phyloP scores from a whole-genome alignment of 2,888 invertebrate genomes.

The Melolontha melolontha region DNA sequence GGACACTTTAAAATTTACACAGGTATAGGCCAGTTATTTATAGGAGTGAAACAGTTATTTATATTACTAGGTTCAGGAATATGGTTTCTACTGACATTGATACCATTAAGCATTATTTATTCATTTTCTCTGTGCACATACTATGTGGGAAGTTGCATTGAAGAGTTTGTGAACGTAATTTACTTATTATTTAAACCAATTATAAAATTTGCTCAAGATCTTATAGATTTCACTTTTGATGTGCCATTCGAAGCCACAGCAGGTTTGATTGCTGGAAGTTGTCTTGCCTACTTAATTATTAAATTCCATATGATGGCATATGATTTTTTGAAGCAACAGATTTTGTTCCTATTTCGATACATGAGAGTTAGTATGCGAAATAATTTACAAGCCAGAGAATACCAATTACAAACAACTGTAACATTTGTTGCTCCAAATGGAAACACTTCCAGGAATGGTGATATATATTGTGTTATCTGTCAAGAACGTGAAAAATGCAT shows the following conservation, averaged over 20 bases:
- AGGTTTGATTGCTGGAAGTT: slow-evolving; percentile 54
- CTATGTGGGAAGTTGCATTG: slow-evolving; percentile 45
- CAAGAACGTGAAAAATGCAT: slow-evolving; percentile 71
- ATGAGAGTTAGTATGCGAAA: background rate
- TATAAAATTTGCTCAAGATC: slow-evolving; percentile 38
- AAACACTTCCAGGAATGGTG: slow-evolving; percentile 46
- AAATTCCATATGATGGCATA: slow-evolving; percentile 54
- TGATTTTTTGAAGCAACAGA: slow-evolving; percentile 45
- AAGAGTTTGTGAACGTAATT: slow-evolving; percentile 40
- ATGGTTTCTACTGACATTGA: slow-evolving; percentile 56
- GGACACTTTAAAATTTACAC: slow-evolving; percentile 40
- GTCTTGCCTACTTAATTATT: slow-evolving; percentile 54
- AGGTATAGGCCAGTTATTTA: slow-evolving; percentile 47
- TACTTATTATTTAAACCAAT: slow-evolving; percentile 22
- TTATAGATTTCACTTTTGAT: slow-evolving; percentile 56
- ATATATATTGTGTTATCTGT: slow-evolving; percentile 69
- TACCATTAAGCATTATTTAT: slow-evolving; percentile 54
- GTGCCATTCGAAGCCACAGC: slow-evolving; percentile 56
- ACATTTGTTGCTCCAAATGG: background rate
- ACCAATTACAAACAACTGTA: background rate
- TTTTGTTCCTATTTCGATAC: background rate
- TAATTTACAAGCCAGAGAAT: slow-evolving; percentile 6
- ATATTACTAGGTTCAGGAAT: slow-evolving; percentile 57
- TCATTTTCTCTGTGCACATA: slow-evolving; percentile 46
- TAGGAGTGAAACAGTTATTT: slow-evolving; percentile 52